phyloP scores from a whole-genome alignment of 2,797 vertebrate genomes.

The Poecilia velifera region DNA sequence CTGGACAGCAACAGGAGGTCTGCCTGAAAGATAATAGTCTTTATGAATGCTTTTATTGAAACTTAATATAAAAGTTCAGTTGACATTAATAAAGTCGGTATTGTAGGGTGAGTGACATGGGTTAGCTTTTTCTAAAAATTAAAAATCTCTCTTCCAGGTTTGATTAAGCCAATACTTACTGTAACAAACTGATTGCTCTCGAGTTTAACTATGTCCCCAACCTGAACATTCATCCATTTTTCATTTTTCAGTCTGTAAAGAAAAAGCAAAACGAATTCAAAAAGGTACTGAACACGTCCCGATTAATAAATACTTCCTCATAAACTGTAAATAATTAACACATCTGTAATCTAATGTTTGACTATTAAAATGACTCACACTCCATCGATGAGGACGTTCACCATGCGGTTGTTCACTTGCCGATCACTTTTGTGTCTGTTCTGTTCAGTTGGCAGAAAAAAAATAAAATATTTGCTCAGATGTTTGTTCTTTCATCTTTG shows the following conservation, averaged over 20 bases:
- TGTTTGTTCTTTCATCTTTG: background rate
- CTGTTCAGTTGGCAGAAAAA: slow-evolving; percentile 69
- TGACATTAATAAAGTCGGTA: background rate
- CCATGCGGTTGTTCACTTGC: slow-evolving; percentile 91
- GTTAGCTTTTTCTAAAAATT: too few species aligned
- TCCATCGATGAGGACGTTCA: slow-evolving; percentile 86
- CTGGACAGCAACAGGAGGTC: slow-evolving; percentile 92
- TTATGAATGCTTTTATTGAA: background rate
- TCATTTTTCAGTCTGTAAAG: slow-evolving; percentile 83
- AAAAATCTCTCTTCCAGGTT: background rate
- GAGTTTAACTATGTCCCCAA: slow-evolving; percentile 93
- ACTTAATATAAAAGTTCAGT: background rate
- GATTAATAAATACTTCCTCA: background rate
- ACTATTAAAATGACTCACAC: slow-evolving; percentile 80
- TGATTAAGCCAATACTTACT: slow-evolving; percentile 76
- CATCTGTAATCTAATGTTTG: background rate
- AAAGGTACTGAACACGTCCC: background rate
- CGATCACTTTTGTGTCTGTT: slow-evolving; percentile 90
- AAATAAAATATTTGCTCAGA: background rate
- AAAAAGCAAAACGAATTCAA: background rate
- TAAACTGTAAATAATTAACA: background rate
- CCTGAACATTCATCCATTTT: slow-evolving; percentile 94
- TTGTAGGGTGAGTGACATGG: background rate
- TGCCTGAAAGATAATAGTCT: slow-evolving; percentile 76
- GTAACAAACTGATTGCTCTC: slow-evolving; percentile 92